Evolutionary conservation across 53 echinoderm and acorn worm species (phyloP).

Genomic region (Luidia sarsii): DNA sequence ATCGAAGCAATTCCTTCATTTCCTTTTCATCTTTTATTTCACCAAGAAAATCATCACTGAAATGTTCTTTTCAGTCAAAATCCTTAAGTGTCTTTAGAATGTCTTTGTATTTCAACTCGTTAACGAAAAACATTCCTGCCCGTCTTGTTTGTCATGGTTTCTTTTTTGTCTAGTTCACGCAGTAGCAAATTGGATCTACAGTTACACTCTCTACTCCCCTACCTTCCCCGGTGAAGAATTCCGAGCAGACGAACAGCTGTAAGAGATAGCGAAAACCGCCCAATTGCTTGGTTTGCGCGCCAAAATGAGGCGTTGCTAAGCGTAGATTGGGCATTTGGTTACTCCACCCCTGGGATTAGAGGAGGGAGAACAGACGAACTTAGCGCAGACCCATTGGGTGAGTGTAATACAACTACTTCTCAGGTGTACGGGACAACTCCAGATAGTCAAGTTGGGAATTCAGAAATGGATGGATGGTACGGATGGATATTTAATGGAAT

Average conservation of each 20-base stretch:
- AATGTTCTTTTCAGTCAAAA: too few species aligned
- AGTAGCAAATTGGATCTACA: slow-evolving; percentile 45
- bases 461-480: slow-evolving; percentile 20
- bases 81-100: too few species aligned
- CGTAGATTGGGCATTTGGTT: slow-evolving; percentile 55
- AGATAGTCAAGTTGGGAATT: slow-evolving; percentile 35
- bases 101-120: too few species aligned
- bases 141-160: background rate
- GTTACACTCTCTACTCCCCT: slow-evolving; percentile 29
- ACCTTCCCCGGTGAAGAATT: slow-evolving; percentile 30
- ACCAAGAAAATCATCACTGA: too few species aligned
- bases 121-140: too few species aligned
- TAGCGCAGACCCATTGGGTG: slow-evolving; percentile 7
- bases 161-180: background rate
- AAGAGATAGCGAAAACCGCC: slow-evolving; percentile 44
- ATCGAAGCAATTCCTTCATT: too few species aligned
- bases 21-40: too few species aligned
- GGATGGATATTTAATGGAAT: slow-evolving; percentile 11
- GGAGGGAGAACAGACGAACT: slow-evolving; percentile 4
- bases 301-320: slow-evolving; percentile 56
- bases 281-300: slow-evolving; percentile 40
- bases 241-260: slow-evolving; percentile 41
- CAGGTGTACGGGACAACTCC: background rate
- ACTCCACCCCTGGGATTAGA: slow-evolving; percentile 22
- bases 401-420: slow-evolving; percentile 21